These are phyloP conservation scores for Corythornis leucogaster DNA, from an alignment of 2,797 vertebrate species.

Conservation along the genomic window DNA sequence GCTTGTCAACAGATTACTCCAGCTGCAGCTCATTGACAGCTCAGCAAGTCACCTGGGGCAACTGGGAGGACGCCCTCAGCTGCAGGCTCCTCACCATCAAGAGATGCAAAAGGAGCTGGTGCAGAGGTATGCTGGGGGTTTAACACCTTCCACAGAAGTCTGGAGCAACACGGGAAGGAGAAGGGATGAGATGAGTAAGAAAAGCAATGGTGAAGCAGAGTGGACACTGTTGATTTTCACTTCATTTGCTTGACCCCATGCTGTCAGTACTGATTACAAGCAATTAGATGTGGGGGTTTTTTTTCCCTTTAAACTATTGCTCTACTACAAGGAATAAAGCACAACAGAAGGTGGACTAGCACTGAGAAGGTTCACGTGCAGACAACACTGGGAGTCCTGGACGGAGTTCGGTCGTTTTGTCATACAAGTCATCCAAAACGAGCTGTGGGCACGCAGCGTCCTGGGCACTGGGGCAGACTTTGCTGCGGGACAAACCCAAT, in stretches of 20 bases:
- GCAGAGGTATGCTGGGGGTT: fast-evolving
- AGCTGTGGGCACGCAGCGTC: not conserved
- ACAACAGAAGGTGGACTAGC: not conserved
- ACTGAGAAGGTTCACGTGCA: not conserved
- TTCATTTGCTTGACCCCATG: fast-evolving
- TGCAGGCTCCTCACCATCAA: not conserved
- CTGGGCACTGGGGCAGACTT: not conserved
- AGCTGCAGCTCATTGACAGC: not conserved
- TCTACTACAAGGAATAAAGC: not conserved
- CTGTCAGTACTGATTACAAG: not conserved
- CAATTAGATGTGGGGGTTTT: not conserved
- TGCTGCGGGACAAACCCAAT: not conserved
- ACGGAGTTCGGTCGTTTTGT: fast-evolving
- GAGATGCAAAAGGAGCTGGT: not conserved
- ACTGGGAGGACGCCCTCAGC: too few relatives aligned
- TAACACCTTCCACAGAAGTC: too few relatives aligned
- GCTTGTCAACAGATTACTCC: too few relatives aligned
- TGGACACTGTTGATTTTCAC: not conserved
- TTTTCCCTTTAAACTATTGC: not conserved
- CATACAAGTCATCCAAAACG: fast-evolving
- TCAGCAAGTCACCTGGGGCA: not conserved
- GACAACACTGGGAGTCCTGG: not conserved
- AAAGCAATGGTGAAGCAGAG: not conserved
- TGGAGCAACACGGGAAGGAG: not conserved
- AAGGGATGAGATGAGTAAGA: not conserved